Percentiles rank a stretch among this genome's conserved stretches.
Conservation (phyloP, 2,888 invertebrate genomes). For the Tenthredo mesomela region DNA sequence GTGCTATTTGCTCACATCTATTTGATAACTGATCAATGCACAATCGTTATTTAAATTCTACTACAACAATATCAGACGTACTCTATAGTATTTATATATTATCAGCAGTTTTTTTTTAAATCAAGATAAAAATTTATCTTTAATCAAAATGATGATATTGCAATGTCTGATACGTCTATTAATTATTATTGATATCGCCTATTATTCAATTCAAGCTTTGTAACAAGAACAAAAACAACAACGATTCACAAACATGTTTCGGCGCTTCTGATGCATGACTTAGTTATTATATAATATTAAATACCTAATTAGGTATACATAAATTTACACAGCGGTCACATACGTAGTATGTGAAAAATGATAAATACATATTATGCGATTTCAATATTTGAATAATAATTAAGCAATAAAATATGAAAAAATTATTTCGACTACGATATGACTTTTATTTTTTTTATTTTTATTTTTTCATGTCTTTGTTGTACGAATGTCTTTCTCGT, state of each 20-base stretch:
- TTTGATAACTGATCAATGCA: slow-evolving; percentile 21
- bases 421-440: slow-evolving; percentile 12
- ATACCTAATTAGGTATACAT: background rate
- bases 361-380: background rate
- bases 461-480: too few species aligned
- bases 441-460: background rate
- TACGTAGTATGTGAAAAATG: background rate
- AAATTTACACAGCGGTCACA: background rate
- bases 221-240: background rate
- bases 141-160: background rate
- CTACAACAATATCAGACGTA: background rate
- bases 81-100: background rate
- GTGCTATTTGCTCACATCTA: slow-evolving; percentile 40
- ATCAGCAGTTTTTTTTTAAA: background rate
- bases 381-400: slow-evolving; percentile 9
- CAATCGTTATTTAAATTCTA: slow-evolving; percentile 1
- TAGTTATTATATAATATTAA: background rate
- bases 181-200: slow-evolving; percentile 5
- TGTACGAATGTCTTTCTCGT: slow-evolving; percentile 5
- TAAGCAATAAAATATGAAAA: slow-evolving; percentile 26
- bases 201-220: background rate
- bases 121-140: slow-evolving; percentile 20
- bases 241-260: background rate
- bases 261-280: background rate
- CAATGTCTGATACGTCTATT: background rate